Percentiles rank a stretch among this genome's conserved stretches.
Evolutionary conservation across 2,113 vertebrate species (phyloP).

Genomic region (Laticauda laticaudata): DNA sequence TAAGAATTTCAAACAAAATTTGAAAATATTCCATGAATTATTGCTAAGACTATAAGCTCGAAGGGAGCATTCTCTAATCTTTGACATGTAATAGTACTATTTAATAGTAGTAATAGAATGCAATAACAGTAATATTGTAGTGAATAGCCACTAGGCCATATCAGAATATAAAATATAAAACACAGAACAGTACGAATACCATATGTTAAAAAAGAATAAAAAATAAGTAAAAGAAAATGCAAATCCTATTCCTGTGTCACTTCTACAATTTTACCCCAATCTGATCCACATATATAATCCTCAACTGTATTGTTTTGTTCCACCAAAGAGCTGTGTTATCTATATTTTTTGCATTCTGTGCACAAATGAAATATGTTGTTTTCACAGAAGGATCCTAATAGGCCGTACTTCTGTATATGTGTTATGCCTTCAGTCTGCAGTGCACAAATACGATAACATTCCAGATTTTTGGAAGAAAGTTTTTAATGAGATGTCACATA

Average conservation of each 20-base stretch:
- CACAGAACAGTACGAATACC: not conserved
- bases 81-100: not conserved
- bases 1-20: not conserved
- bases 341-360: too few relatives aligned
- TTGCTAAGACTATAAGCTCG: not conserved
- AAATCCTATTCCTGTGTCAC: not conserved
- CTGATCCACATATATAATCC: not conserved
- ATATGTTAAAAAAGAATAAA: not conserved
- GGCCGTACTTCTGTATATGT: not conserved
- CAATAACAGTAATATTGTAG: not conserved
- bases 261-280: not conserved
- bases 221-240: not conserved
- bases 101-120: too few relatives aligned
- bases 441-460: not conserved
- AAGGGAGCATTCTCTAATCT: not conserved
- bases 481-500: not conserved
- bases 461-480: not conserved
- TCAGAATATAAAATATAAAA: not conserved
- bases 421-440: not conserved
- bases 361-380: too few relatives aligned
- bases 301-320: too few relatives aligned
- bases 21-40: not conserved
- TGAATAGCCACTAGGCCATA: not conserved
- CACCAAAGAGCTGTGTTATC: too few relatives aligned
- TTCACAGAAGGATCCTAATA: not conserved